phyloP scores from a whole-genome alignment of 2,113 vertebrate genomes.

The Chroicocephalus ridibundus region DNA sequence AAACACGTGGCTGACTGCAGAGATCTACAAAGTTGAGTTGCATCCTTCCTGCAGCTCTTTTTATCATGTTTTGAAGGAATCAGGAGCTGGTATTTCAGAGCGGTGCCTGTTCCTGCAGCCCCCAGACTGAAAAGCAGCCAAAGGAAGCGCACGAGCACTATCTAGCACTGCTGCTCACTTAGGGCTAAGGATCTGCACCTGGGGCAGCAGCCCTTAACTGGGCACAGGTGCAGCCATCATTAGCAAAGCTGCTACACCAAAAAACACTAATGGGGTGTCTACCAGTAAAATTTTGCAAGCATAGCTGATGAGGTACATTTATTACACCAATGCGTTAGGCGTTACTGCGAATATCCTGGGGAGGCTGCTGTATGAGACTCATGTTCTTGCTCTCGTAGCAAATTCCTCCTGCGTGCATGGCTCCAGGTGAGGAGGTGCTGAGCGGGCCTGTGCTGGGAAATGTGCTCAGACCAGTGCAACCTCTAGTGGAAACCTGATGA shows the following conservation, averaged over 20 bases:
- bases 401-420: neutral
- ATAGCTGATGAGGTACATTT: fast-evolving
- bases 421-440: neutral
- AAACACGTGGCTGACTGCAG: fast-evolving
- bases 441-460: neutral
- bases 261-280: neutral
- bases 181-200: neutral
- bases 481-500: slow-evolving; percentile 24
- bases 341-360: neutral
- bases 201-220: neutral
- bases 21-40: fast-evolving
- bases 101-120: fast-evolving
- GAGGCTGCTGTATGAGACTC: neutral
- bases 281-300: neutral
- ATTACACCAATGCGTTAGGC: neutral
- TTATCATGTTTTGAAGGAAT: fast-evolving
- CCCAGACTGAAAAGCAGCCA: fast-evolving
- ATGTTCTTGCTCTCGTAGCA: neutral
- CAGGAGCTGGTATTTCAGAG: fast-evolving
- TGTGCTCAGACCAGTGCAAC: neutral
- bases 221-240: neutral
- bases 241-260: neutral
- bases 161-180: too few relatives aligned
- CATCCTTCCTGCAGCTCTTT: neutral
- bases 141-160: fast-evolving